phyloP scores from a whole-genome alignment of 2,113 vertebrate species.

The Pangasianodon hypophthalmus region DNA sequence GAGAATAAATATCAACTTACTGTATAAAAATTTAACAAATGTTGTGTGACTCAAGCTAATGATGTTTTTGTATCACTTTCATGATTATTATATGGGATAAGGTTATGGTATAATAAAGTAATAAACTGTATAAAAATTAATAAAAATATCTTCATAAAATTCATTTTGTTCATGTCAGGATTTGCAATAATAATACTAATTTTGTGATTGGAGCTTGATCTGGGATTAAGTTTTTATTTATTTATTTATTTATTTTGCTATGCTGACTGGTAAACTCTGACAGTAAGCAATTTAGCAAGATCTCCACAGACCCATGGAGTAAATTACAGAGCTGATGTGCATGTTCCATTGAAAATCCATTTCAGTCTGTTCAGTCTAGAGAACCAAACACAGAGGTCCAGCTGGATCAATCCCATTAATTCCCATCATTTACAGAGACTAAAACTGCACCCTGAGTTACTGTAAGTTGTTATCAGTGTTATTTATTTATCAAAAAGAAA shows the following conservation, averaged over 20 bases:
- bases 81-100: neutral
- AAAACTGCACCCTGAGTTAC: conserved; percentile 17
- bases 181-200: neutral
- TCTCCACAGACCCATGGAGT: neutral
- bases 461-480: neutral
- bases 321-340: neutral
- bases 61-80: too few relatives aligned
- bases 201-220: neutral
- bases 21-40: too few relatives aligned
- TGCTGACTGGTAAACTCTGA: neutral
- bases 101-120: neutral
- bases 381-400: conserved; percentile 3
- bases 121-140: neutral
- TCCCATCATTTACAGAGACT: conserved; percentile 6
- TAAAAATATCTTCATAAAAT: neutral
- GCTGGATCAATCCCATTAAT: conserved; percentile 10
- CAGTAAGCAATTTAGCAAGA: neutral
- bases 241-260: neutral
- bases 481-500: neutral
- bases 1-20: neutral
- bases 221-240: neutral
- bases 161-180: neutral
- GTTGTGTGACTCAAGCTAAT: too few relatives aligned
- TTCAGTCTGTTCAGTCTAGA: conserved; percentile 14
- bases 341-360: conserved; percentile 31